Conservation (phyloP, 2,888 invertebrate species). For the Venustoraphidia nigricollis region DNA sequence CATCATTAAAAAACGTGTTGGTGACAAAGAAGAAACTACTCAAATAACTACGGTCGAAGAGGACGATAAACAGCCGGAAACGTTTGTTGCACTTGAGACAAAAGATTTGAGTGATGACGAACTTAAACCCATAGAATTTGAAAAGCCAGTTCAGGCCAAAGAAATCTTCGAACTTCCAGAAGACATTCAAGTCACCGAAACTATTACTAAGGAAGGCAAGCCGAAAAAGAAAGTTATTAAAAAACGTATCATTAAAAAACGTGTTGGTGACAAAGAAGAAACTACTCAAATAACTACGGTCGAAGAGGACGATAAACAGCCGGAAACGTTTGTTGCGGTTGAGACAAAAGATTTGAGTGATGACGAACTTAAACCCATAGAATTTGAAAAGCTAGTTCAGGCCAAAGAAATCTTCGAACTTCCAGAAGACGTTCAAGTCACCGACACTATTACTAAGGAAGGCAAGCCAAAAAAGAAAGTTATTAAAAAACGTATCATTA, state of each 20-base stretch:
- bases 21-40: slow-evolving; percentile 16
- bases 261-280: slow-evolving; percentile 20
- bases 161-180: slow-evolving; percentile 20
- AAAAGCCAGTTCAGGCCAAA: slow-evolving; percentile 14
- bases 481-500: slow-evolving; percentile 13
- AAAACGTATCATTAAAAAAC: slow-evolving; percentile 14
- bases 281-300: slow-evolving; percentile 26
- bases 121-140: slow-evolving; percentile 5
- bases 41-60: slow-evolving; percentile 11
- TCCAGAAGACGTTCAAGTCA: slow-evolving; percentile 13
- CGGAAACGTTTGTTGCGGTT: slow-evolving; percentile 21
- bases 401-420: slow-evolving; percentile 10
- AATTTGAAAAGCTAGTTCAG: slow-evolving; percentile 8
- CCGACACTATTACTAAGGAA: slow-evolving; percentile 19
- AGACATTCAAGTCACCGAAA: slow-evolving; percentile 19
- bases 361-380: slow-evolving; percentile 8
- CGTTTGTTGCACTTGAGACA: slow-evolving; percentile 7
- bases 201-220: slow-evolving; percentile 20
- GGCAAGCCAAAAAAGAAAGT: slow-evolving; percentile 13
- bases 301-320: slow-evolving; percentile 15
- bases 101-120: slow-evolving; percentile 1
- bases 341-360: slow-evolving; percentile 17
- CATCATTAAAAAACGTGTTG: slow-evolving; percentile 18
- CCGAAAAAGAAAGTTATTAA: slow-evolving; percentile 17
- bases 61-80: slow-evolving; percentile 9